These are phyloP conservation scores for Oikopleura dioica DNA, from an alignment of 23 tunicate species.

Conservation along the genomic window DNA sequence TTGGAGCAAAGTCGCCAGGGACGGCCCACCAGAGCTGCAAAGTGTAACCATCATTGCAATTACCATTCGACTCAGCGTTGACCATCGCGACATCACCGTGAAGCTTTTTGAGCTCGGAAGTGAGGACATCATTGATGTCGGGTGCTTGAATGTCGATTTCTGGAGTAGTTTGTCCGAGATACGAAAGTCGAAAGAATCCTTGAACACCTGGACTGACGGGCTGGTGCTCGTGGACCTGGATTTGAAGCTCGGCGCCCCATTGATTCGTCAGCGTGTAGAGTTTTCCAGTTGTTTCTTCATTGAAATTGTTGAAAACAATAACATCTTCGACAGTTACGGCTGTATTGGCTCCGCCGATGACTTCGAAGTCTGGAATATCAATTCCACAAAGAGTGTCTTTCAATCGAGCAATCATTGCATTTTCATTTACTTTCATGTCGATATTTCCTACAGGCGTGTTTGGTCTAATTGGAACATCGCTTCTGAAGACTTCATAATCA, in stretches of 20 bases:
- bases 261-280: neutral
- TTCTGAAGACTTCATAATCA: neutral
- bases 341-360: neutral
- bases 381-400: neutral
- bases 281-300: neutral
- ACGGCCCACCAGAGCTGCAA: neutral
- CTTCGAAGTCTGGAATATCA: neutral
- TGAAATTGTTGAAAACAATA: neutral
- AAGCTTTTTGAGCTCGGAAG: neutral
- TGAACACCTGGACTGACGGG: neutral
- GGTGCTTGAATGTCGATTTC: neutral
- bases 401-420: neutral
- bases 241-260: neutral
- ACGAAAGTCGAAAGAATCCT: neutral
- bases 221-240: neutral
- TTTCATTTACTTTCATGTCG: neutral
- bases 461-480: neutral
- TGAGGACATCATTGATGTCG: neutral
- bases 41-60: neutral
- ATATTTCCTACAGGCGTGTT: too few relatives aligned
- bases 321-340: neutral
- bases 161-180: neutral
- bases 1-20: neutral
- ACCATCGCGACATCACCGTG: neutral
- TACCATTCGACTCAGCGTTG: neutral